Base-by-base conservation (phyloP, 2,797 vertebrate species). In the Mallotus villosus region DNA sequence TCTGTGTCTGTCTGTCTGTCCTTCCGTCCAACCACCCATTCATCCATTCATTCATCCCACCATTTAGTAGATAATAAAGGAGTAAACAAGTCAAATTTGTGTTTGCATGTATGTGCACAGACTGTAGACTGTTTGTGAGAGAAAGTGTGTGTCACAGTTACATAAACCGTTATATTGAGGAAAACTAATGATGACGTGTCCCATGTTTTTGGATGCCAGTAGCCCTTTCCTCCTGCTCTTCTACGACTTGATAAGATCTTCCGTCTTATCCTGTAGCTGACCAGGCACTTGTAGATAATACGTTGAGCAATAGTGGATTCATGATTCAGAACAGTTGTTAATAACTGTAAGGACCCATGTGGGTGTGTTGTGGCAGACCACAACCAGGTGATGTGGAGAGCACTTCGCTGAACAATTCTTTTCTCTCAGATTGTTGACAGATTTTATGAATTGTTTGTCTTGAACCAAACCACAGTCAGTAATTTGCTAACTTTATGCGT, bases 281-380 rank as follows among this genome's bases (percentile, higher is more conserved):
- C 70, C 74, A 61, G 70, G 24, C 79, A 79, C 72, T 72, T 60
- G 32, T 69, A 74, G 80, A 81, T 81, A 84, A 79, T 79, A 61
- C 71, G 19, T 67, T 37, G 59, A 69, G 57, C 63, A n/a, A 21
- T 37, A 59, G 58, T 29, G 7, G 46, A 74, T 41, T 75, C 37
- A n/a, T 74, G 59, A 85, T 79, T 82, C 67, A 82, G 74, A 81
- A 70, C 75, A 82, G 71, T 81, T 75, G 74, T 77, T 78, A 63
- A 16, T 70, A 55, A 71, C 71, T 60, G 22, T 60, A 63, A 24
- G 37, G 41, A 22, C 51, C 24, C 21, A 6, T 24, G 59, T 17
- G 51, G 62, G 21, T 32, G 27, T 29, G 27, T 17, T 60, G 53
- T 9, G 27, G 3, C 25, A 8, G 49, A 22, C 63, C 12, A 49